Evolutionary conservation across 2,888 invertebrate genomes (phyloP).

Genomic region (Sisyra terminalis): DNA sequence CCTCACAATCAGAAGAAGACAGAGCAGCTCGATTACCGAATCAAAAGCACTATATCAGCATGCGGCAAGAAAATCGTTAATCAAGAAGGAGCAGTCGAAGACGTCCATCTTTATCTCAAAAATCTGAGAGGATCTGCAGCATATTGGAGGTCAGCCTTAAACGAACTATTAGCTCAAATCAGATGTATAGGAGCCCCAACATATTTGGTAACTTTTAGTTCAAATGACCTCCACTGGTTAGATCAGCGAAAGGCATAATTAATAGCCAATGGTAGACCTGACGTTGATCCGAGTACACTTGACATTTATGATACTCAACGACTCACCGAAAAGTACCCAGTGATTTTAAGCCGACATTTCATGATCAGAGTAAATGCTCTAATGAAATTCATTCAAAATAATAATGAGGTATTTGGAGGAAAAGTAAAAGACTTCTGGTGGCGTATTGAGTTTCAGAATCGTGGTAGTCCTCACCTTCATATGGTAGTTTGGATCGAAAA

Average conservation of each 20-base stretch:
- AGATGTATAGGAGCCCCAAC: slow-evolving; percentile 17
- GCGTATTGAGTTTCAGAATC: slow-evolving; percentile 14
- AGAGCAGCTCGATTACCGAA: not conserved
- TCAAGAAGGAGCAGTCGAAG: too few species aligned
- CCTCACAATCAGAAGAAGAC: not conserved
- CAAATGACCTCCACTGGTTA: slow-evolving; percentile 16
- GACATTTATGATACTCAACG: slow-evolving; percentile 10
- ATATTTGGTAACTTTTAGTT: slow-evolving; percentile 14
- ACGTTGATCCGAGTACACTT: slow-evolving; percentile 10
- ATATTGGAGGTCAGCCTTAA: slow-evolving; percentile 9
- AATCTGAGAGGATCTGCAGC: too few species aligned
- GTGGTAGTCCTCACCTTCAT: slow-evolving; percentile 13
- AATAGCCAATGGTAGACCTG: slow-evolving; percentile 12
- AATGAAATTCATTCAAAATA: slow-evolving; percentile 3
- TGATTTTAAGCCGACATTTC: slow-evolving; percentile 11
- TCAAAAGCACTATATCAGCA: not conserved
- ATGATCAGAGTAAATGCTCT: slow-evolving; percentile 11
- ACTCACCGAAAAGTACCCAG: slow-evolving; percentile 11
- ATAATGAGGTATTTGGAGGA: slow-evolving; percentile 7
- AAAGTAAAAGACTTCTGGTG: slow-evolving; percentile 9
- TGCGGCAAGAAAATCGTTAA: not conserved
- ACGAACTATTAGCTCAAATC: slow-evolving; percentile 15
- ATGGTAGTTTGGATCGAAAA: slow-evolving; percentile 4
- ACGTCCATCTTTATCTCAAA: too few species aligned
- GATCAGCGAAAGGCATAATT: slow-evolving; percentile 14